These are phyloP conservation scores for Symphodus melops DNA, from an alignment of 2,113 vertebrate genomes.

Conservation along the genomic window DNA sequence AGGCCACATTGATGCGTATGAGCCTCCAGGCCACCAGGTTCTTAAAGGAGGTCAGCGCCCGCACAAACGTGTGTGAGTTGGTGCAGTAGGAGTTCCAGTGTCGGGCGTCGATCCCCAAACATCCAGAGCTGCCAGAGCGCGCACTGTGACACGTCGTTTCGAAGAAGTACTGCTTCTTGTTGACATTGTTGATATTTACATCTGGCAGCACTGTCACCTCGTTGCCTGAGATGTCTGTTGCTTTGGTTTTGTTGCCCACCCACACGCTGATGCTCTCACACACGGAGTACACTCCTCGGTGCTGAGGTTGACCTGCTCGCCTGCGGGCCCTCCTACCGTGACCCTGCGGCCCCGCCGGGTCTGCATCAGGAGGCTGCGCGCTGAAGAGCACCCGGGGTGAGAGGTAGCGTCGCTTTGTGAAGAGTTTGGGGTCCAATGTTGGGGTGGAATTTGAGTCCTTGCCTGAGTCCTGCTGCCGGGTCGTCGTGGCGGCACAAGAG, in stretches of 20 bases:
- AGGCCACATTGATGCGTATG: conserved; percentile 96
- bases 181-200: conserved; percentile 93
- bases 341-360: conserved; percentile 76
- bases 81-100: conserved; percentile 99
- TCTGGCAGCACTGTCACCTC: conserved; percentile 94
- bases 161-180: conserved; percentile 98
- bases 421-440: conserved; percentile 90
- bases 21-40: conserved; percentile 95
- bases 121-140: conserved; percentile 83
- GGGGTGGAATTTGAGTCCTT: conserved; percentile 72
- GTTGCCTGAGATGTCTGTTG: conserved; percentile 95
- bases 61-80: conserved; percentile 96
- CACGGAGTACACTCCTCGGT: conserved; percentile 94
- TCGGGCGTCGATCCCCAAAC: conserved; percentile 93
- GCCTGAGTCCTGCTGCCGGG: conserved; percentile 66
- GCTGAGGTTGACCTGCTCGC: conserved; percentile 83
- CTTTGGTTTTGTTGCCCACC: conserved; percentile 96
- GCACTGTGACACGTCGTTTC: conserved; percentile 93
- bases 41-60: conserved; percentile 92
- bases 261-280: conserved; percentile 95
- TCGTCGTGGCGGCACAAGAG: conserved; percentile 72
- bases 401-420: conserved; percentile 87
- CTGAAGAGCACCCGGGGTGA: conserved; percentile 95
- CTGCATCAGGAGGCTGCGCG: conserved; percentile 86
- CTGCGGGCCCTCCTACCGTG: conserved; percentile 85